Evolutionary conservation across 1,140 invertebrate genomes (phyloP).

Genomic region (Lepidurus apus): DNA sequence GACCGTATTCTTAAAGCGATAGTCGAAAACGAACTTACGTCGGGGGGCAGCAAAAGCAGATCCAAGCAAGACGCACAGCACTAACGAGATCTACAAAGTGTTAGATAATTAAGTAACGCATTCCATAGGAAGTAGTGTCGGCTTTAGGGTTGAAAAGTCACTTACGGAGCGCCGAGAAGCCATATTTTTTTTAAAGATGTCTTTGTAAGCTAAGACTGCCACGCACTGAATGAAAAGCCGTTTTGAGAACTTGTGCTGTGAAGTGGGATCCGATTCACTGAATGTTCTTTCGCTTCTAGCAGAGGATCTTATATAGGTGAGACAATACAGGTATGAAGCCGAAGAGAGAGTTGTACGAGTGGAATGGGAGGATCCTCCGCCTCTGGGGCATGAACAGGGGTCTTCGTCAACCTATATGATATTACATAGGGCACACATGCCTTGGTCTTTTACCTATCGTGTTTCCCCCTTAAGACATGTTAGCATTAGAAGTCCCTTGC

Average conservation of each 20-base stretch:
- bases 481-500: no score
- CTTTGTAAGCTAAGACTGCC: neutral
- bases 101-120: neutral
- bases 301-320: conserved; percentile 14
- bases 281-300: conserved; percentile 2
- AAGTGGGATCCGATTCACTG: neutral
- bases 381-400: neutral
- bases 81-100: neutral
- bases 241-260: neutral
- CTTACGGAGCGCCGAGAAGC: neutral
- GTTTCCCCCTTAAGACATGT: no score
- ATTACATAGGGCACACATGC: neutral
- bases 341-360: neutral
- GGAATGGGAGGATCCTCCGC: conserved; percentile 13
- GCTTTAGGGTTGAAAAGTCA: neutral
- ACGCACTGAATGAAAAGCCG: neutral
- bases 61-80: conserved; percentile 4
- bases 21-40: neutral
- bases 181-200: neutral
- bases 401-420: no score
- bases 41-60: neutral
- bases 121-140: neutral
- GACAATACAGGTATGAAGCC: conserved; percentile 10
- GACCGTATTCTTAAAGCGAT: neutral
- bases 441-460: neutral